phyloP scores from a whole-genome alignment of 2,113 vertebrate species.

The Oncorhynchus masou region DNA sequence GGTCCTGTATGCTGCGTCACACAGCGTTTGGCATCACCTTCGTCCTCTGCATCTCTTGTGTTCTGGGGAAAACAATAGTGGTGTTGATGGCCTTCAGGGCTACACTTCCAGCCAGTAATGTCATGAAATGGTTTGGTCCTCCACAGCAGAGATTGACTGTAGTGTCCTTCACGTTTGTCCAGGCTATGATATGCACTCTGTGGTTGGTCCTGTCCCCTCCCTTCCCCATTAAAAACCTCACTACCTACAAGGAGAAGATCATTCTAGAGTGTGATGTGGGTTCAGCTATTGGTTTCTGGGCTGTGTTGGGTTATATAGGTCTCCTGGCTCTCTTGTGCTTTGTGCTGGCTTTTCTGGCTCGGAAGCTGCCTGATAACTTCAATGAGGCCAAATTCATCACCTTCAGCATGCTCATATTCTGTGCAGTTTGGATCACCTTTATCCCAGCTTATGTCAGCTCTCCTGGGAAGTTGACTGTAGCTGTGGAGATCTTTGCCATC shows the following conservation, averaged over 20 bases:
- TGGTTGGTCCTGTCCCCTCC: too few relatives aligned
- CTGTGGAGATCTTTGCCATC: conserved; percentile 68
- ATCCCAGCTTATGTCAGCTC: conserved; percentile 72
- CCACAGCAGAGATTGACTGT: too few relatives aligned
- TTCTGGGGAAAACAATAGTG: conserved; percentile 40
- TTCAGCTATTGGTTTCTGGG: conserved; percentile 60
- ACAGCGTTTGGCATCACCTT: conserved; percentile 41
- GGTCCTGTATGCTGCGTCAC: conserved; percentile 62
- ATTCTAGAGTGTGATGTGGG: background rate
- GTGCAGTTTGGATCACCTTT: conserved; percentile 65
- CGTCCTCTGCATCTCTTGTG: conserved; percentile 39
- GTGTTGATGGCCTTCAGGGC: conserved; percentile 38
- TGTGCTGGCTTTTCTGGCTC: too few relatives aligned
- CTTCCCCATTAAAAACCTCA: too few relatives aligned
- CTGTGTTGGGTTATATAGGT: conserved; percentile 60
- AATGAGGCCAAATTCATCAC: conserved; percentile 24
- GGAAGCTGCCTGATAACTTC: too few relatives aligned
- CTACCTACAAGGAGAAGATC: too few relatives aligned
- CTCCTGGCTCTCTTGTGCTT: too few relatives aligned
- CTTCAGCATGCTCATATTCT: conserved; percentile 62
- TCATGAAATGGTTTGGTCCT: too few relatives aligned
- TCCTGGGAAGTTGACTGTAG: conserved; percentile 69
- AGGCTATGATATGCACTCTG: too few relatives aligned
- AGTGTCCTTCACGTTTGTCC: too few relatives aligned
- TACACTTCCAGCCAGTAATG: background rate